Base-by-base conservation (phyloP, 2,113 vertebrate species). In the Phodopus roborovskii region DNA sequence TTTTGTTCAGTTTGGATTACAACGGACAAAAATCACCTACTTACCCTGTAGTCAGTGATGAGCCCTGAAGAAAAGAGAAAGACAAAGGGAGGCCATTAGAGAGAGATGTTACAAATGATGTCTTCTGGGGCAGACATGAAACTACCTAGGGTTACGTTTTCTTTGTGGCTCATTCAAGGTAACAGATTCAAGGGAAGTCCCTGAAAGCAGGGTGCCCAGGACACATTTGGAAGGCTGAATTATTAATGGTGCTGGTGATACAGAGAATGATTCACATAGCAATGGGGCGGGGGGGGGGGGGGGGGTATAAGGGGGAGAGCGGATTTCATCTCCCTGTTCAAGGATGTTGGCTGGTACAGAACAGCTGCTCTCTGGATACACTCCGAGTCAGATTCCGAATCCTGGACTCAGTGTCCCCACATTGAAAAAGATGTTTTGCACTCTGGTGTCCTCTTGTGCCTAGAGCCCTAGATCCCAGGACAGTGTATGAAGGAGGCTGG, bases 1-100 rank as follows among this genome's bases (percentile, higher is more conserved):
- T 12, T 8, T 17, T 36, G 7, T 0, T 45, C 30, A 48, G n/a
- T 42, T 42, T 17, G 10, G 28, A 56, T 42, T 5, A 10, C 33
- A 68, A 58, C 0, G 0, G 8, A 22, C 60, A 70, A 66, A 66
- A 66, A 7, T 6, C 26, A 28, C 64, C 42, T 95, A 98, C 99
- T 99, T 98, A 99, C 99, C 98, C 99, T 98, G 70, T 99, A 99
- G 97, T 99, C 99, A 56, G 99, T 99, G 97, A 99, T 98, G 84
- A 99, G 97, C 10, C 99, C 99, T 99, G 97, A 66, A 97, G 82
- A 97, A 98, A 30, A 97, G 36, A 97, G 96, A 97, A 92, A 53
- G 88, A 87, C 84, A 88, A 97, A 95, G 87, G 2, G 50, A 39
- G 62, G 91, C n/a, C 7, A 1, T 97, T 48, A 96, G 88, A 77